phyloP scores from a whole-genome alignment of 2,888 invertebrate genomes.

The Acleris cristana region DNA sequence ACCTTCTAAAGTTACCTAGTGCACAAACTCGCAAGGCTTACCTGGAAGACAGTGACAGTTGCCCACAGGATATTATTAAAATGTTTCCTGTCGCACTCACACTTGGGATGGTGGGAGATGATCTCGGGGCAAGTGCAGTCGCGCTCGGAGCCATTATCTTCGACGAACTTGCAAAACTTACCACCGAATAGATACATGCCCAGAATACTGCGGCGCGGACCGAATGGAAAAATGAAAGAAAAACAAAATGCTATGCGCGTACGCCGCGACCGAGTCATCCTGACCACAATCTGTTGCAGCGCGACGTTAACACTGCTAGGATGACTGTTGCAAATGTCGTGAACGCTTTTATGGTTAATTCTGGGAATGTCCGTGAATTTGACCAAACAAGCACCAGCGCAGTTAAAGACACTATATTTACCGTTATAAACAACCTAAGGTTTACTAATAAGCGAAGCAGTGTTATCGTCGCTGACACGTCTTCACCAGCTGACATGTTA shows the following conservation, averaged over 20 bases:
- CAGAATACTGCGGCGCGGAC: conserved; percentile 92
- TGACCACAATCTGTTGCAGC: conserved; percentile 64
- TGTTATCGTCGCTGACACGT: conserved; percentile 77
- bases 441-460: conserved; percentile 63
- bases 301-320: conserved; percentile 74
- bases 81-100: conserved; percentile 98
- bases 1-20: conserved; percentile 71
- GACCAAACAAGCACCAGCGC: conserved; percentile 20
- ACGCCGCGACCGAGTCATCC: conserved; percentile 74
- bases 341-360: conserved; percentile 13
- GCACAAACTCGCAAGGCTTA: conserved; percentile 84
- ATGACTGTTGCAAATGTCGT: conserved; percentile 34
- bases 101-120: conserved; percentile 93
- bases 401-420: conserved; percentile 1
- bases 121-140: conserved; percentile 97
- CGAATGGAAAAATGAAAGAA: conserved; percentile 82
- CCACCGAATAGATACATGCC: conserved; percentile 99
- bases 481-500: conserved; percentile 69
- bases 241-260: conserved; percentile 82
- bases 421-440: too few relatives aligned
- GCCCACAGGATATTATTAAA: conserved; percentile 99
- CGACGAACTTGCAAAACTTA: conserved; percentile 99
- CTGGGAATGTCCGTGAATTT: conserved; percentile 7
- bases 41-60: conserved; percentile 98
- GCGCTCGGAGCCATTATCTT: conserved; percentile 91